A percentile compares a stretch with the other conserved stretches of the same genome.
Conservation (phyloP, 2,113 vertebrate genomes). For the Phyllostomus hastatus region DNA sequence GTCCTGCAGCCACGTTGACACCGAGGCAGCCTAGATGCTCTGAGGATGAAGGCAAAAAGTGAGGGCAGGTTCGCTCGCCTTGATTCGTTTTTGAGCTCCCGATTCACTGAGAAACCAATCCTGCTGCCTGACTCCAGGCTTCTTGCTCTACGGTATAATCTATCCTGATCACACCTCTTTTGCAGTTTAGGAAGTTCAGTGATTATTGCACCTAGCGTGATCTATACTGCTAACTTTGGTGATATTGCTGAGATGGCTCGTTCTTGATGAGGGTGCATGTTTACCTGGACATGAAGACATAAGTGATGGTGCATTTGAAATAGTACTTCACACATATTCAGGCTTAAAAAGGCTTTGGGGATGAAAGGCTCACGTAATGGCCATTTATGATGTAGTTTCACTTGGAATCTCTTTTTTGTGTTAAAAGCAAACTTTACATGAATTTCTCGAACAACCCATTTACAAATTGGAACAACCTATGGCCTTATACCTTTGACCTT, state of each 20-base stretch:
- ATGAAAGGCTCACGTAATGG: neutral
- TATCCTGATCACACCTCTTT: neutral
- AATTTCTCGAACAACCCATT: neutral
- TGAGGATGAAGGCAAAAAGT: neutral
- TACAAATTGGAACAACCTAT: neutral
- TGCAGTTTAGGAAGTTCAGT: neutral
- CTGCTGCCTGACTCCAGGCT: neutral
- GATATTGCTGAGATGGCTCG: neutral
- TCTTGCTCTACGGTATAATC: neutral
- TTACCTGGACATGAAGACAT: neutral
- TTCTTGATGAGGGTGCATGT: neutral
- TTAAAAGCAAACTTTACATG: neutral
- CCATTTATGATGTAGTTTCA: neutral
- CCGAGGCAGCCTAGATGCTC: neutral
- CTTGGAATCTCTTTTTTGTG: neutral
- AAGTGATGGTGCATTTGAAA: neutral
- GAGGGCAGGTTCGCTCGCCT: neutral
- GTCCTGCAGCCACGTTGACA: neutral
- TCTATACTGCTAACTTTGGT: neutral
- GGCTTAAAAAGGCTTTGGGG: neutral
- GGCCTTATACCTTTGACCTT: neutral
- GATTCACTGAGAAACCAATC: neutral
- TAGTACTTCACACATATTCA: neutral
- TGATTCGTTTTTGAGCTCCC: neutral
- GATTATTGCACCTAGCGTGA: neutral